These are phyloP conservation scores for Lycocorax pyrrhopterus DNA, from an alignment of 2,113 vertebrate genomes.

Conservation along the genomic window DNA sequence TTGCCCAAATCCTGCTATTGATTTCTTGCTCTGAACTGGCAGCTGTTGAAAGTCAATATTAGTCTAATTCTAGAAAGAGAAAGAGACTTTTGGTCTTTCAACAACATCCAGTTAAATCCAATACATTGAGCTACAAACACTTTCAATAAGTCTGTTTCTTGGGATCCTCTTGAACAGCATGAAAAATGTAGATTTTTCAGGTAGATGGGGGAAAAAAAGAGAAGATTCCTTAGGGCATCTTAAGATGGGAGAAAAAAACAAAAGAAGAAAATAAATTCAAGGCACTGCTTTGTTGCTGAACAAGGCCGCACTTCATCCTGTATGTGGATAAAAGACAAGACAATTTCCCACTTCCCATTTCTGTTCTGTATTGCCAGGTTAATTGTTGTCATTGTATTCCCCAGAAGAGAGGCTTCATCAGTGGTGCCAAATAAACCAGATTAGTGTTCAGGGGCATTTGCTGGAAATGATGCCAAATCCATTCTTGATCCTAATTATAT, in stretches of 20 bases:
- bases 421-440: slow-evolving; percentile 58
- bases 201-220: neutral
- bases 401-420: slow-evolving; percentile 52
- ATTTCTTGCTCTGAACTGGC: neutral
- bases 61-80: neutral
- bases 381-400: slow-evolving; percentile 61
- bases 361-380: slow-evolving; percentile 56
- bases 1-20: neutral
- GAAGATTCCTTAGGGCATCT: neutral
- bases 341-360: slow-evolving; percentile 36
- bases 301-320: neutral
- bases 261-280: neutral
- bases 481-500: slow-evolving; percentile 68
- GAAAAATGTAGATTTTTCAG: neutral
- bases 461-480: slow-evolving; percentile 63
- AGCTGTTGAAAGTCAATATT: neutral
- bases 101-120: neutral
- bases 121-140: neutral
- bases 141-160: neutral
- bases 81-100: neutral
- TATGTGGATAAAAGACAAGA: slow-evolving; percentile 13
- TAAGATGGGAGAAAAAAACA: neutral
- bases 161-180: neutral
- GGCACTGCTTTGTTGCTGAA: neutral
- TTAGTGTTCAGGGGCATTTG: slow-evolving; percentile 62